phyloP scores from a whole-genome alignment of 1,140 invertebrate genomes.

The Macrosteles quadrilineatus region DNA sequence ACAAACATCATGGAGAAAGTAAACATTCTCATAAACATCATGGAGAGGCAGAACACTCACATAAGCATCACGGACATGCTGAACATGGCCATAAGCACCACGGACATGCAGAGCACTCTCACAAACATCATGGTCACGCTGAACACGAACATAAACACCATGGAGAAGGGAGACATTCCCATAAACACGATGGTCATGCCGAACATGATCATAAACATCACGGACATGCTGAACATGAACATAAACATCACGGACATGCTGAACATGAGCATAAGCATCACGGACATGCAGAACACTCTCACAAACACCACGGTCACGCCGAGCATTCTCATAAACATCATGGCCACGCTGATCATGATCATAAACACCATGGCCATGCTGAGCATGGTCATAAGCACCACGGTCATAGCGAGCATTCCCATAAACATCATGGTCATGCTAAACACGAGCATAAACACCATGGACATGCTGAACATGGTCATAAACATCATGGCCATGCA shows the following conservation, averaged over 20 bases:
- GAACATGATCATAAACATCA: constrained; percentile 24
- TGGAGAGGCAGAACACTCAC: constrained; percentile 8
- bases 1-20: constrained; percentile 22
- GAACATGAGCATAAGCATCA: constrained; percentile 18
- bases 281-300: background rate
- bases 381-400: constrained; percentile 4
- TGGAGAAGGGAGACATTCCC: constrained; percentile 3
- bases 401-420: background rate
- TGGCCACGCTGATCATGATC: constrained; percentile 7
- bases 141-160: constrained; percentile 24
- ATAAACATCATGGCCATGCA: constrained; percentile 19
- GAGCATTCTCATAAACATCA: constrained; percentile 14
- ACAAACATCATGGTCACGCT: constrained; percentile 20
- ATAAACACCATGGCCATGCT: constrained; percentile 7
- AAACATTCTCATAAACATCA: constrained; percentile 25
- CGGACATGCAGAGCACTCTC: constrained; percentile 2
- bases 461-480: constrained; percentile 20
- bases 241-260: constrained; percentile 25
- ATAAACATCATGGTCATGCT: constrained; percentile 18
- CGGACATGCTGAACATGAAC: constrained; percentile 18
- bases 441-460: constrained; percentile 19
- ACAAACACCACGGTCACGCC: constrained; percentile 19
- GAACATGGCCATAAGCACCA: constrained; percentile 26
- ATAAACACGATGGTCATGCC: constrained; percentile 23
- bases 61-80: constrained; percentile 23